A percentile compares a stretch with the other conserved stretches of the same genome.
phyloP scores from a whole-genome alignment of 2,888 invertebrate species.

The Oxycera nigricornis region DNA sequence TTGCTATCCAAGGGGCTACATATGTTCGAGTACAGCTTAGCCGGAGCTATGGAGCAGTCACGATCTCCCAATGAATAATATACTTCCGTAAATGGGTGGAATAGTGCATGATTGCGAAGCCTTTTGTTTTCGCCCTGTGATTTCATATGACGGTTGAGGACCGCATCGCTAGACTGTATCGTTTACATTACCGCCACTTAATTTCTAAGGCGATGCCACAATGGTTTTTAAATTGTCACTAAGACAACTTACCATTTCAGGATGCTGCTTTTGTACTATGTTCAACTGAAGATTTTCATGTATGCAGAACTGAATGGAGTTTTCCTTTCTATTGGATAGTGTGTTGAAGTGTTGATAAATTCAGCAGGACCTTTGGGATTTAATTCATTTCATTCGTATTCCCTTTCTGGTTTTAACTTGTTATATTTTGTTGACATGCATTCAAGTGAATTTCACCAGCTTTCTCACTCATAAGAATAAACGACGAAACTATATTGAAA shows the following conservation, averaged over 20 bases:
- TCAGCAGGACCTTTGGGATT: too few species aligned
- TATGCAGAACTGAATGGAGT: too few species aligned
- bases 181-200: slow-evolving; percentile 18
- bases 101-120: slow-evolving; percentile 46
- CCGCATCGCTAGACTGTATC: not conserved
- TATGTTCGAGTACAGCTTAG: not conserved
- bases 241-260: too few species aligned
- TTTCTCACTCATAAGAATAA: too few species aligned
- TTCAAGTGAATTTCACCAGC: too few species aligned
- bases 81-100: slow-evolving; percentile 49
- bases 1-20: not conserved
- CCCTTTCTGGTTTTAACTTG: not conserved
- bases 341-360: too few species aligned
- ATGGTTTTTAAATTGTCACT: slow-evolving; percentile 25
- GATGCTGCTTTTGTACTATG: too few species aligned
- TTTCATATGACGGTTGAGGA: slow-evolving; percentile 4
- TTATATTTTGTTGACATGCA: not conserved
- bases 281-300: too few species aligned
- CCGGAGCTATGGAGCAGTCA: slow-evolving; percentile 42
- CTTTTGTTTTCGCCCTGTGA: slow-evolving; percentile 30
- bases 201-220: slow-evolving; percentile 20
- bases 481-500: too few species aligned
- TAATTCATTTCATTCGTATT: too few species aligned
- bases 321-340: too few species aligned
- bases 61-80: slow-evolving; percentile 48